These are phyloP conservation scores for Pygoscelis adeliae DNA, from an alignment of 2,113 vertebrate genomes.

Conservation along the genomic window DNA sequence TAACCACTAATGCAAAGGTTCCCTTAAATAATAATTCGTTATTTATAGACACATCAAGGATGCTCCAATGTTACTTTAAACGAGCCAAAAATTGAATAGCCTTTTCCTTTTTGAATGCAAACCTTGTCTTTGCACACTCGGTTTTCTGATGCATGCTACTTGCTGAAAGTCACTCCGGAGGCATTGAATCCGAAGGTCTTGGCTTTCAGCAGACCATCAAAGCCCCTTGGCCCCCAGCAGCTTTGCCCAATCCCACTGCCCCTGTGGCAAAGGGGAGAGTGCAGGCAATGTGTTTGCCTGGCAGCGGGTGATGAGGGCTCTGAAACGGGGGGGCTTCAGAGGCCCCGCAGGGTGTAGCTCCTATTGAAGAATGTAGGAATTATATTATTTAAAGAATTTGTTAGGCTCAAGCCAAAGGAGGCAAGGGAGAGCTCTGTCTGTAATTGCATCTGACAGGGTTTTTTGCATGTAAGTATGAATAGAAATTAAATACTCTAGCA, in stretches of 20 bases:
- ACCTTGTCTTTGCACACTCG: neutral
- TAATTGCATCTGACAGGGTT: neutral
- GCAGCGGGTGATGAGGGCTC: neutral
- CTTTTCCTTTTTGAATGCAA: neutral
- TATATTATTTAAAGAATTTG: neutral
- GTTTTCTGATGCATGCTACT: neutral
- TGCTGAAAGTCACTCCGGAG: neutral
- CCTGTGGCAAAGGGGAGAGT: neutral
- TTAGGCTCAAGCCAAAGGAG: neutral
- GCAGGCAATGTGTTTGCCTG: neutral
- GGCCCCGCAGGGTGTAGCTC: neutral
- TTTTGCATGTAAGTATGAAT: neutral
- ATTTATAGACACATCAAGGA: conserved; percentile 29
- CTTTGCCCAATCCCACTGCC: neutral
- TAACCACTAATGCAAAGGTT: conserved; percentile 73
- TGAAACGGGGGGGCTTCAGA: neutral
- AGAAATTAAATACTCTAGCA: neutral
- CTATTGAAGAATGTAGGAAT: neutral
- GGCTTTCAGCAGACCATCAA: neutral
- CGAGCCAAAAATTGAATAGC: neutral
- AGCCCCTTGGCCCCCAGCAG: neutral
- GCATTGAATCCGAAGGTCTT: neutral
- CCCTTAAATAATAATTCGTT: conserved; percentile 75
- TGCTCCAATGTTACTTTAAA: neutral
- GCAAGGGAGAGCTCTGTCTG: neutral